Conservation (phyloP, 1,140 invertebrate species). For the Acromyrmex heyeri region DNA sequence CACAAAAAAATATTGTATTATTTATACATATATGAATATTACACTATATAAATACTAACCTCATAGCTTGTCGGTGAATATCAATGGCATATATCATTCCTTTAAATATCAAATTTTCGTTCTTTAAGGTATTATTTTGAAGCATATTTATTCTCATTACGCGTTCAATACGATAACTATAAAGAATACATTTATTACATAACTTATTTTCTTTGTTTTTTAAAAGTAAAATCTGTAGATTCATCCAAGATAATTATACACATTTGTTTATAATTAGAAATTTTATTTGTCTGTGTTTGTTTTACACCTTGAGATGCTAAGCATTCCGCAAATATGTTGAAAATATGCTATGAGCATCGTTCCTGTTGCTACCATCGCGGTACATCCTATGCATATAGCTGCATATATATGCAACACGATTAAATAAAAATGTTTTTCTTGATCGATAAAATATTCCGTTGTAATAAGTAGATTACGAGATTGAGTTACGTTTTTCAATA, state of each 20-base stretch:
- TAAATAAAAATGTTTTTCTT: too few species aligned
- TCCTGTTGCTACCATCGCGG: too few species aligned
- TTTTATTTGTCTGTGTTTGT: not conserved
- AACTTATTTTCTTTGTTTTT: not conserved
- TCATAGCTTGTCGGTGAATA: slow-evolving; percentile 37
- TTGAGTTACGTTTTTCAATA: too few species aligned
- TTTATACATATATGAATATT: not conserved
- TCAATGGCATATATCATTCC: slow-evolving; percentile 3
- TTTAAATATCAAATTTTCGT: not conserved
- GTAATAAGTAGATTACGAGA: too few species aligned
- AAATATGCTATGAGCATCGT: not conserved
- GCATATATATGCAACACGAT: too few species aligned
- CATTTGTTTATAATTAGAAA: not conserved
- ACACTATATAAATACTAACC: not conserved
- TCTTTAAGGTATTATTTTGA: not conserved
- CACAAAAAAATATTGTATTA: not conserved
- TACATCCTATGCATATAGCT: too few species aligned
- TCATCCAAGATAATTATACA: not conserved
- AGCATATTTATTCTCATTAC: not conserved
- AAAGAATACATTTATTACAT: not conserved
- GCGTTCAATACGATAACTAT: slow-evolving; percentile 23
- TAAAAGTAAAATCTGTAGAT: not conserved
- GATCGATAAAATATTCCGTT: too few species aligned
- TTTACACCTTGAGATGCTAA: slow-evolving; percentile 11
- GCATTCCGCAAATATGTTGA: not conserved